Evolutionary conservation across 2,797 vertebrate genomes (phyloP).

Genomic region (Ceryle rudis): DNA sequence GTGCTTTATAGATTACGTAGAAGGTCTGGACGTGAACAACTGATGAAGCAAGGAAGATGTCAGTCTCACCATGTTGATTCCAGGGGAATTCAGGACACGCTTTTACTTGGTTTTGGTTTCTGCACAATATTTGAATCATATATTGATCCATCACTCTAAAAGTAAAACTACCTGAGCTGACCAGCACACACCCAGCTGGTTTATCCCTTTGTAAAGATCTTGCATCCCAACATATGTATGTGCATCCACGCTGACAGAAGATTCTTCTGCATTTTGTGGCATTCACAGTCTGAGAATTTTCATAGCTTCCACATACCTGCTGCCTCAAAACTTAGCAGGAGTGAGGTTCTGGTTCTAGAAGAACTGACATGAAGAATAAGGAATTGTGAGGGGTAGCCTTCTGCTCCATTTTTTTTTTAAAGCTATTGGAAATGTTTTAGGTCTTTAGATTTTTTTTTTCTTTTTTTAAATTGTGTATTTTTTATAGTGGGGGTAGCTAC

Average conservation of each 20-base stretch:
- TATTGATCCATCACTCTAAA: background rate
- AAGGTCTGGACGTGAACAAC: background rate
- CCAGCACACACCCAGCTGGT: background rate
- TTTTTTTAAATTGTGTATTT: background rate
- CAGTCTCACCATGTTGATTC: background rate
- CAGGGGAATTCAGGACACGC: background rate
- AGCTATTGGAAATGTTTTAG: background rate
- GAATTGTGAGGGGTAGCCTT: background rate
- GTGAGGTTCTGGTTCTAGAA: background rate
- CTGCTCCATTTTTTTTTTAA: background rate
- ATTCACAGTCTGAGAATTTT: background rate
- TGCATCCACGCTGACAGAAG: background rate
- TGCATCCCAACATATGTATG: rapidly evolving
- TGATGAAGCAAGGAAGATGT: background rate
- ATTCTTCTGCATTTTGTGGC: background rate
- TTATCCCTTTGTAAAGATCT: background rate
- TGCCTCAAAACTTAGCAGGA: background rate
- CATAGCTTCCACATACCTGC: background rate
- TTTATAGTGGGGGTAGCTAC: background rate
- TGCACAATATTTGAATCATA: background rate
- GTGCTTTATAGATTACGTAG: background rate
- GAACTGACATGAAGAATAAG: background rate
- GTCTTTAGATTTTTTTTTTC: background rate
- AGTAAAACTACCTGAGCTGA: background rate
- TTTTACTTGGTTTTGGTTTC: background rate